Conservation (phyloP, 2,888 invertebrate genomes). For the Andrena dorsata region DNA sequence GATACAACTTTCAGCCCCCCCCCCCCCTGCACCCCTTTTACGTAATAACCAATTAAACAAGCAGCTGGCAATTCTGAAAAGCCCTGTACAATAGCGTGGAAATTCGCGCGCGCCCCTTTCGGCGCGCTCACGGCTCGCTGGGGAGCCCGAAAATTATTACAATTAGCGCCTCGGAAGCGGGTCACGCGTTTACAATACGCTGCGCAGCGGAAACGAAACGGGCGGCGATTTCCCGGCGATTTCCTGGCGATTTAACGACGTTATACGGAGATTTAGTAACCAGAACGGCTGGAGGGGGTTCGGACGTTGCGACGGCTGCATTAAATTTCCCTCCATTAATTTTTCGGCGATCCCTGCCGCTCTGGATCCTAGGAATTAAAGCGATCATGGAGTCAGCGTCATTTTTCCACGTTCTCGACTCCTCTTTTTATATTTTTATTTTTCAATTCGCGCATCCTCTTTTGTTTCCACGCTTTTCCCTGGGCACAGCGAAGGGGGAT, state of each 20-base stretch:
- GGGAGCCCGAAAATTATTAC: conserved; percentile 65
- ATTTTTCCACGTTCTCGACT: neutral
- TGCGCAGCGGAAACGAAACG: conserved; percentile 52
- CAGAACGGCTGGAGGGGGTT: neutral
- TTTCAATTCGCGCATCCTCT: neutral
- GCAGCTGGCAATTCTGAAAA: neutral
- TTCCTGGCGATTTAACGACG: conserved; percentile 65
- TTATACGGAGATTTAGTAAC: conserved; percentile 61
- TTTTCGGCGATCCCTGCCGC: conserved; percentile 29
- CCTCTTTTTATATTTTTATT: neutral
- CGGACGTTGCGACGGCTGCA: neutral
- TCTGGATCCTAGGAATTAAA: conserved; percentile 23
- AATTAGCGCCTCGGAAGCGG: conserved; percentile 59
- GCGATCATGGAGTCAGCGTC: conserved; percentile 21
- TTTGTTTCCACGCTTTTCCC: neutral
- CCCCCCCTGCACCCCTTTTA: neutral
- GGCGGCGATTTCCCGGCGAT: conserved; percentile 48
- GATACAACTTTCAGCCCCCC: neutral
- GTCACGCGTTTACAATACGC: conserved; percentile 49
- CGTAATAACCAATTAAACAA: neutral
- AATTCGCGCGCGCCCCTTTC: conserved; percentile 29
- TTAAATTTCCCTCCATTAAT: conserved; percentile 57
- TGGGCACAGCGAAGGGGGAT: neutral
- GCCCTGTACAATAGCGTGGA: conserved; percentile 38
- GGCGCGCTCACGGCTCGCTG: conserved; percentile 50